Percentiles rank a stretch among this genome's conserved stretches.
phyloP scores from a whole-genome alignment of 2,113 vertebrate genomes.

The Laticauda laticaudata region DNA sequence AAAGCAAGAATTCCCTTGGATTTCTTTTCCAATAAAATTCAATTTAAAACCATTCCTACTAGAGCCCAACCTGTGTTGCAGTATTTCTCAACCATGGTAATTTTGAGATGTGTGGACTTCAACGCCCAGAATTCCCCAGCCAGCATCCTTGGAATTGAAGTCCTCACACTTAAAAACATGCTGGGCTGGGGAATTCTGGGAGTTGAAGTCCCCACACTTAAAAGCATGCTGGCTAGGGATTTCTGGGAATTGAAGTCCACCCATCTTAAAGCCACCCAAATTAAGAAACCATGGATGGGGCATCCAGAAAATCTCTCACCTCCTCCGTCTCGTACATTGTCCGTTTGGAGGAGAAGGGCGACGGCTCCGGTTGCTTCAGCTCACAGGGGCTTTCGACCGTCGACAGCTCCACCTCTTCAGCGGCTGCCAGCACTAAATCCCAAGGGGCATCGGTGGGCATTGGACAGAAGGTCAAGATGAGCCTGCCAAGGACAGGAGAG shows the following conservation, averaged over 20 bases:
- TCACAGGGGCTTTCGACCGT: conserved; percentile 86
- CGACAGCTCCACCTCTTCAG: conserved; percentile 74
- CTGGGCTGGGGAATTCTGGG: too few relatives aligned
- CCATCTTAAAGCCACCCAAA: neutral
- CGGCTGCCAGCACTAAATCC: conserved; percentile 56
- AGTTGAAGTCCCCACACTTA: too few relatives aligned
- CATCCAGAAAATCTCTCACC: conserved; percentile 59
- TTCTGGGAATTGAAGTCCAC: neutral
- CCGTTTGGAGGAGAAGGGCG: conserved; percentile 88
- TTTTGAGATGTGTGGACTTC: neutral
- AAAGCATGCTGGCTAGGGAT: too few relatives aligned
- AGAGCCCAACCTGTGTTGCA: neutral
- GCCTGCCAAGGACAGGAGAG: conserved; percentile 51
- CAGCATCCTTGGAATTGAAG: neutral
- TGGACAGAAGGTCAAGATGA: conserved; percentile 68
- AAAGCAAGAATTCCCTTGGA: neutral
- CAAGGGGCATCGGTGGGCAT: conserved; percentile 53
- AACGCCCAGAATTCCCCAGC: neutral
- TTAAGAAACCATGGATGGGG: neutral
- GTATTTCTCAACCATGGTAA: neutral
- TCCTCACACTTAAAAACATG: too few relatives aligned
- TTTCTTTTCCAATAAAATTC: neutral
- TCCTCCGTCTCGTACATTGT: conserved; percentile 94
- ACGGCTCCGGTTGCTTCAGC: conserved; percentile 80
- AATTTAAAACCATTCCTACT: neutral